A percentile compares a stretch with the other conserved stretches of the same genome.
phyloP scores from a whole-genome alignment of 2,888 invertebrate species.

The Leptinotarsa tumamoca region DNA sequence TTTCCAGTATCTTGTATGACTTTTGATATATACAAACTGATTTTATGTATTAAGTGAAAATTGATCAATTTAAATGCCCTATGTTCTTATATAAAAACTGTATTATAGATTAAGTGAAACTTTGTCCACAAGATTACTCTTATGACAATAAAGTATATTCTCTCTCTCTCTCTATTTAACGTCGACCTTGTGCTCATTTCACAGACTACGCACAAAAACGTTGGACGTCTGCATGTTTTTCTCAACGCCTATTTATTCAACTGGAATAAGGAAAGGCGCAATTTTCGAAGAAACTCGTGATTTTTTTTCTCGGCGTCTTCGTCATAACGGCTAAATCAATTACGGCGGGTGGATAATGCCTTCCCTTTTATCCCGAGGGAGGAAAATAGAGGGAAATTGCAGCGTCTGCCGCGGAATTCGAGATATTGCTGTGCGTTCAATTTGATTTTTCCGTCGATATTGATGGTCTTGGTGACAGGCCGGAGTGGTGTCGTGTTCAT shows the following conservation, averaged over 20 bases:
- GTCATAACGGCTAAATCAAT: slow-evolving; percentile 34
- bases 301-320: slow-evolving; percentile 25
- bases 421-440: slow-evolving; percentile 11
- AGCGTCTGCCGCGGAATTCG: slow-evolving; percentile 21
- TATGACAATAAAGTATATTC: too few relatives aligned
- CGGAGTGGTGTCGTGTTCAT: not conserved
- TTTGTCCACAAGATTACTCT: too few relatives aligned
- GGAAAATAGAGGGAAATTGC: slow-evolving; percentile 18
- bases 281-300: slow-evolving; percentile 25
- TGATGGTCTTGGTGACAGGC: slow-evolving; percentile 6
- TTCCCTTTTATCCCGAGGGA: slow-evolving; percentile 5
- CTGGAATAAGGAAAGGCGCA: slow-evolving; percentile 9
- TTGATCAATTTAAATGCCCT: too few relatives aligned
- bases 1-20: too few relatives aligned
- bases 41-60: too few relatives aligned
- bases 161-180: not conserved
- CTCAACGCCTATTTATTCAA: slow-evolving; percentile 2
- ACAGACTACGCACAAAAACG: not conserved
- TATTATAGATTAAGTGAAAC: too few relatives aligned
- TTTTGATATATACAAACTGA: too few relatives aligned
- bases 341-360: slow-evolving; percentile 25
- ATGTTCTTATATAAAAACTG: too few relatives aligned
- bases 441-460: slow-evolving; percentile 2
- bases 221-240: not conserved
- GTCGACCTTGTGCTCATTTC: not conserved